Conservation (phyloP, 2,797 vertebrate species). For the Euphonia xanthogaster region DNA sequence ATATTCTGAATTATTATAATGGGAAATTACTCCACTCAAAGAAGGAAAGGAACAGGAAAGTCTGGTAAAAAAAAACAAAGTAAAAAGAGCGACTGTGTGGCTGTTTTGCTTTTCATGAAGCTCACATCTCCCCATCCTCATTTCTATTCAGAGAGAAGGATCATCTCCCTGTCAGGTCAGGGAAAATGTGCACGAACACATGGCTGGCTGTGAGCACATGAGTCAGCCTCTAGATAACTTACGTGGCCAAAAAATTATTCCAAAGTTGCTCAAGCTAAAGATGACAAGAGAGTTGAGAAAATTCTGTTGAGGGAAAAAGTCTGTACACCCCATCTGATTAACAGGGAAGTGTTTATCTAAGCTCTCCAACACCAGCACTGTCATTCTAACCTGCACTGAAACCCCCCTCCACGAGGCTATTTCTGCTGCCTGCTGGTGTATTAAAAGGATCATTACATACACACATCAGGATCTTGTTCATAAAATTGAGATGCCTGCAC, state of each 20-base stretch:
- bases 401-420: background rate
- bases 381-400: background rate
- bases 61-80: background rate
- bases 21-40: background rate
- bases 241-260: background rate
- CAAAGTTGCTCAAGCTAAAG: background rate
- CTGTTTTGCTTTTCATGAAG: background rate
- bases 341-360: background rate
- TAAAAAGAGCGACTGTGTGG: background rate
- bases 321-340: background rate
- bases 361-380: background rate
- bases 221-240: background rate
- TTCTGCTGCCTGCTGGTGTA: constrained; percentile 42
- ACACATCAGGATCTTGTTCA: constrained; percentile 57
- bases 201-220: background rate
- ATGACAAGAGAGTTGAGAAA: background rate
- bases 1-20: background rate
- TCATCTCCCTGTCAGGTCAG: background rate
- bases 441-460: constrained; percentile 62
- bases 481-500: constrained; percentile 46
- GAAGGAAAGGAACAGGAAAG: background rate
- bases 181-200: background rate
- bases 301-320: background rate
- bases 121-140: background rate
- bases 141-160: constrained; percentile 20